Base-by-base conservation (phyloP, 2,797 vertebrate species). In the Coccyzus lansbergi region DNA sequence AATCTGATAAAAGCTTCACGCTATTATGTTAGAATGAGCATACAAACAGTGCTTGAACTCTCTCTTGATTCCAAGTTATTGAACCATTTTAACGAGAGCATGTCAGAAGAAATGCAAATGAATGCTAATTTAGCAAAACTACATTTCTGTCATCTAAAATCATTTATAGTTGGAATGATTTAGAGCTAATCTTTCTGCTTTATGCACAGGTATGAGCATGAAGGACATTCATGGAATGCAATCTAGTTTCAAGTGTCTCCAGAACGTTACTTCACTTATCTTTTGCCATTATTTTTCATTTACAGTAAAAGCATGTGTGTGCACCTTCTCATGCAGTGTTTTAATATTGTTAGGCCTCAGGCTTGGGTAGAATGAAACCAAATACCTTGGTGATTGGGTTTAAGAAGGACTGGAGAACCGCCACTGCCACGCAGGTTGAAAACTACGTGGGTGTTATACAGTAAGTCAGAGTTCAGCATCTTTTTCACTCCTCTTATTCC, bases 371-470 rank as follows among this genome's bases (percentile, higher is more conserved):
- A 87, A 98, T 99, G 98, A 99, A 98, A 95, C 99, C 99, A 17
- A 99, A 99, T 92, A 99, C 97, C 31, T 91, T 99, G 83, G 98
- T 99, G 98, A 95, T 99, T 10, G 99, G 99, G 88, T 99, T 99
- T 97, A 99, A 99, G 97, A 98, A 91, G 86, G 98, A 99, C 95
- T 99, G 99, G 99, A 99, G 97, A 95, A 98, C 93, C 34, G 94
- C 97, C 29, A 93, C 97, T 67, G 67, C 90, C 51, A 92, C 75
- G 7, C 97, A 98, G 67, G 98, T 99, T 80, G 98, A 99, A 95
- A 98, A 93, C 96, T 99, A 99, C 15, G 98, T 99, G 95, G 99
- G 99, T 80, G 95, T 99, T 91, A 97, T 99, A 96, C 99, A 99
- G 99, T 99, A 98, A 98, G 99, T 99, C 81, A 51, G 70, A 84